Evolutionary conservation across 1,140 invertebrate genomes (phyloP).

Genomic region (Sycobia sp.): DNA sequence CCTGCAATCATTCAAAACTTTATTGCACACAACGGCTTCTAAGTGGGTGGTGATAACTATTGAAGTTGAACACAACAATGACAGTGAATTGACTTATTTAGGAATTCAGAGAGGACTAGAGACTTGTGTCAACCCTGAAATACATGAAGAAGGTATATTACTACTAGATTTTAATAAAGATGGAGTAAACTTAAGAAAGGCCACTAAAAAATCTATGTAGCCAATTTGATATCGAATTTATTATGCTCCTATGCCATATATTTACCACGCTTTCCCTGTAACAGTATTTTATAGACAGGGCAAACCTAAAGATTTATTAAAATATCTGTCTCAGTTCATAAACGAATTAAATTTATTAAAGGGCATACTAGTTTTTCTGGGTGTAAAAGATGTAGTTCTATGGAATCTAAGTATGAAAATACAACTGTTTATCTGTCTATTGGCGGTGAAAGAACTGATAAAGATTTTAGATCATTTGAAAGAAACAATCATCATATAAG

Average conservation of each 20-base stretch:
- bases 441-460: too few species aligned
- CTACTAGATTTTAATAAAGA: conserved; percentile 15
- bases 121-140: too few species aligned
- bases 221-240: conserved; percentile 1
- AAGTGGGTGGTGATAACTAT: neutral
- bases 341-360: conserved; percentile 1
- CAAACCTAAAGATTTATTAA: too few species aligned
- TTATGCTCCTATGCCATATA: too few species aligned
- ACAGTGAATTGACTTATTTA: conserved; percentile 13
- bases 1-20: neutral
- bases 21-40: neutral
- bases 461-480: too few species aligned
- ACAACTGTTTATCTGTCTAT: too few species aligned
- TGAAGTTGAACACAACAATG: neutral
- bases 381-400: conserved; percentile 29
- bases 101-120: conserved; percentile 1
- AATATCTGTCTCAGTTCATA: too few species aligned
- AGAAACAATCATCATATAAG: too few species aligned
- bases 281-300: too few species aligned
- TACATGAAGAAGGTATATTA: too few species aligned
- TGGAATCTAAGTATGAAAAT: neutral
- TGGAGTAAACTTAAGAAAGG: neutral
- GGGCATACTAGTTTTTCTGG: neutral
- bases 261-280: too few species aligned
- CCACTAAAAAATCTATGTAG: conserved; percentile 5